Conservation (phyloP, 2,888 invertebrate genomes). For the Yponomeuta evonymella region DNA sequence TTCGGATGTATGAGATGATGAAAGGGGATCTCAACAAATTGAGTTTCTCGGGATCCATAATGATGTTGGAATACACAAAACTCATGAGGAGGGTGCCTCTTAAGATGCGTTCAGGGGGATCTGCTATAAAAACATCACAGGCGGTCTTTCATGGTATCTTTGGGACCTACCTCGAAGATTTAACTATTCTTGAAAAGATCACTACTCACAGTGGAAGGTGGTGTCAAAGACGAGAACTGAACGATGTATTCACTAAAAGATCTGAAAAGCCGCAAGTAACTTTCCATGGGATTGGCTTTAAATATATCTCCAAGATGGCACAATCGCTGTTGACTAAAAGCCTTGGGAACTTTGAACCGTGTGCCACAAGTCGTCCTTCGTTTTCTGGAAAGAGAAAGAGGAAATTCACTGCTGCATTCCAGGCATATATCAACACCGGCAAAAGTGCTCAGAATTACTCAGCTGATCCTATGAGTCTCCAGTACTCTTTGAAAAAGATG, state of each 20-base stretch:
- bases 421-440: too few species aligned
- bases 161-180: conserved; percentile 25
- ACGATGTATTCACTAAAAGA: conserved; percentile 21
- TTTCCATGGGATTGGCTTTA: neutral
- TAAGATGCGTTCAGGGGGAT: conserved; percentile 21
- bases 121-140: conserved; percentile 21
- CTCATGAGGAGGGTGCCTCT: conserved; percentile 7
- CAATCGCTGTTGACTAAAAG: too few species aligned
- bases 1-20: conserved; percentile 17
- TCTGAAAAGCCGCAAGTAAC: conserved; percentile 11
- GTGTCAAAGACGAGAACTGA: conserved; percentile 20
- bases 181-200: conserved; percentile 17
- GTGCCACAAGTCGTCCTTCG: too few species aligned
- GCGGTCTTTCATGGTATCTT: conserved; percentile 26
- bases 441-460: too few species aligned
- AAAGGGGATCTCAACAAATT: conserved; percentile 12
- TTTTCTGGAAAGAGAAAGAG: too few species aligned
- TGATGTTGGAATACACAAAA: conserved; percentile 21
- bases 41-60: conserved; percentile 24
- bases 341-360: too few species aligned
- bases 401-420: too few species aligned
- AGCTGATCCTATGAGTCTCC: too few species aligned
- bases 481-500: too few species aligned
- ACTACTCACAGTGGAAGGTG: neutral
- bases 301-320: too few species aligned